phyloP scores from a whole-genome alignment of 1,140 invertebrate species.

The Arctopsyche grandis region DNA sequence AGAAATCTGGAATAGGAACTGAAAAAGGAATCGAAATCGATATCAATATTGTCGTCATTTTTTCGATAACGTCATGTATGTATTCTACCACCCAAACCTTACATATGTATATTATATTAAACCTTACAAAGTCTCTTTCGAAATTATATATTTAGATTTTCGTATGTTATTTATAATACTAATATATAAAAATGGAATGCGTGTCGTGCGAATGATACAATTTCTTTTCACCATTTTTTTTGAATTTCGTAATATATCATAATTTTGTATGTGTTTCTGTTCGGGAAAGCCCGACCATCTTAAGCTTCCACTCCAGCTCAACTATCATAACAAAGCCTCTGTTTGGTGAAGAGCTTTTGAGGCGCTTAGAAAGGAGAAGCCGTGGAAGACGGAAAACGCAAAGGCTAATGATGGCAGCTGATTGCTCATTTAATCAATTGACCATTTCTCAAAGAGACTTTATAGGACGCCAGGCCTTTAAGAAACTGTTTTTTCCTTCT shows the following conservation, averaged over 20 bases:
- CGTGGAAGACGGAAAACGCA: slow-evolving; percentile 2
- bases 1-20: too few relatives aligned
- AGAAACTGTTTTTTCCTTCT: slow-evolving; percentile 1
- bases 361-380: background rate
- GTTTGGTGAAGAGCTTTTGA: slow-evolving; percentile 33
- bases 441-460: slow-evolving; percentile 19
- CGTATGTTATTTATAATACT: too few relatives aligned
- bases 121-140: too few relatives aligned
- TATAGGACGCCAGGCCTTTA: background rate
- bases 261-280: background rate
- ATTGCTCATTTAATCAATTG: slow-evolving; percentile 33
- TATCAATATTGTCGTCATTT: too few relatives aligned
- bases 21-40: too few relatives aligned
- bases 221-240: background rate
- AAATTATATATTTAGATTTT: too few relatives aligned
- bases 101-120: too few relatives aligned
- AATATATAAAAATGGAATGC: too few relatives aligned
- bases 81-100: too few relatives aligned
- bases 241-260: slow-evolving; percentile 5
- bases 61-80: too few relatives aligned
- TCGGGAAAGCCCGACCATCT: background rate
- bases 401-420: slow-evolving; percentile 21
- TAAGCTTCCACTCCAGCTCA: slow-evolving; percentile 17
- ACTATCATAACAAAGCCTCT: slow-evolving; percentile 42
- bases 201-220: too few relatives aligned